phyloP scores from a whole-genome alignment of 2,888 invertebrate genomes.

The Caenorhabditis imperialis region DNA sequence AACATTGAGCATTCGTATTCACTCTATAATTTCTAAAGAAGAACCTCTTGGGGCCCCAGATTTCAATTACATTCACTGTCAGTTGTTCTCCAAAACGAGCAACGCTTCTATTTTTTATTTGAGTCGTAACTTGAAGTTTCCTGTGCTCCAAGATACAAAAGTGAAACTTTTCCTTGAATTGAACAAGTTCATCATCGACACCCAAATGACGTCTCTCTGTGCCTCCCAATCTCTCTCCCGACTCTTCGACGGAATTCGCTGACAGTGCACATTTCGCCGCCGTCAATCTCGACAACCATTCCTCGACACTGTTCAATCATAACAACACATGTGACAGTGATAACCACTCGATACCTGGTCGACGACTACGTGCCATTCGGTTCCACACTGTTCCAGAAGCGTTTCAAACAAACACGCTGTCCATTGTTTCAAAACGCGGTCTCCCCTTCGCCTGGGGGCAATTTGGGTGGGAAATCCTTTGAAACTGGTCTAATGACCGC shows the following conservation, averaged over 20 bases:
- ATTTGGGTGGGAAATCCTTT: constrained; percentile 37
- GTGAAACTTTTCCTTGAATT: no score
- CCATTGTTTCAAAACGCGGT: constrained; percentile 43
- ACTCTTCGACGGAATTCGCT: constrained; percentile 8
- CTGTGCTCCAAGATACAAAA: no score
- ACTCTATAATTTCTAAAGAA: no score
- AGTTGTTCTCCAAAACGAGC: no score
- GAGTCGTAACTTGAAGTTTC: no score
- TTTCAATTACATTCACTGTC: no score
- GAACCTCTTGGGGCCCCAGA: no score
- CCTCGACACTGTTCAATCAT: constrained; percentile 10
- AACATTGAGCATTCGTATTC: no score
- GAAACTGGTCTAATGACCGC: constrained; percentile 53
- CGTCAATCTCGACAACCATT: background rate
- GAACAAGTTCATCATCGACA: no score
- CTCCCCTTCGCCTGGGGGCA: constrained; percentile 20
- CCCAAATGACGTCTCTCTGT: constrained; percentile 11
- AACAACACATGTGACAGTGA: constrained; percentile 23
- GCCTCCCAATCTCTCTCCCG: constrained; percentile 3
- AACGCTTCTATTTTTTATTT: no score
- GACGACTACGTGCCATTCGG: constrained; percentile 39
- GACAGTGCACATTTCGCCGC: constrained; percentile 5
- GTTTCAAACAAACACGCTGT: constrained; percentile 31
- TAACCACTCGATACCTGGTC: constrained; percentile 13
- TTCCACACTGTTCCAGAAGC: constrained; percentile 46